Base-by-base conservation (phyloP, 2,113 vertebrate species). In the Labeo rohita region DNA sequence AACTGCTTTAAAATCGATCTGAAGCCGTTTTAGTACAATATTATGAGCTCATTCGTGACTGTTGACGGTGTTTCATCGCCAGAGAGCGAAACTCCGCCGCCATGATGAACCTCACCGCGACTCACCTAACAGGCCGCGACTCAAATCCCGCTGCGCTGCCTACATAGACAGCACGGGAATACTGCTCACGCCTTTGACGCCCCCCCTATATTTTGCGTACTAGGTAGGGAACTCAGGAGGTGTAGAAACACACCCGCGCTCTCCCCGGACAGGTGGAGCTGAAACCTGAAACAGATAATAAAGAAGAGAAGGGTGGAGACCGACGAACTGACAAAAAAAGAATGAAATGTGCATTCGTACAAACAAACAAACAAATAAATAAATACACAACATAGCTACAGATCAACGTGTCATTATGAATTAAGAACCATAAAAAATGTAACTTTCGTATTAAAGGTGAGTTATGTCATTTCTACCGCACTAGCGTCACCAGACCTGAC, bases 31-130 rank as follows among this genome's bases (percentile, higher is more conserved):
- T n/a, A 21, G 9, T 23, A 6, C 13, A 4, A 21, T 50, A 36
- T 36, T 12, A 1, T 12, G 8, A 52, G 3, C 34, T 82, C 16
- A 56, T 87, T 80, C 47, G 0, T 84, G 85, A 63, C 84, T 66
- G 81, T 83, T 88, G 87, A 86, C 87, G 87, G 63, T 75, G 28
- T 47, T 13, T 73, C 39, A 23, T 43, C 34, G 7, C 23, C 23
- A 61, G 59, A 59, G 52, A 80, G 21, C 73, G 56, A 82, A 56
- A 86, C 74, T 87, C 89, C 92, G 94, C 95, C 94, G 95, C 95
- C 90, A 94, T 95, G 81, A 56, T 73, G 81, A 36, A 70, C 8
- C 70, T 45, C 70, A 18, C 39, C 15, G 28, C 66, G 39, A 0
- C 66, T 72, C 79, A 81, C 80, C 80, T 81, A 61, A 34, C 6